These are phyloP conservation scores for Trichogramma pretiosum DNA, from an alignment of 1,140 invertebrate species.

Conservation along the genomic window DNA sequence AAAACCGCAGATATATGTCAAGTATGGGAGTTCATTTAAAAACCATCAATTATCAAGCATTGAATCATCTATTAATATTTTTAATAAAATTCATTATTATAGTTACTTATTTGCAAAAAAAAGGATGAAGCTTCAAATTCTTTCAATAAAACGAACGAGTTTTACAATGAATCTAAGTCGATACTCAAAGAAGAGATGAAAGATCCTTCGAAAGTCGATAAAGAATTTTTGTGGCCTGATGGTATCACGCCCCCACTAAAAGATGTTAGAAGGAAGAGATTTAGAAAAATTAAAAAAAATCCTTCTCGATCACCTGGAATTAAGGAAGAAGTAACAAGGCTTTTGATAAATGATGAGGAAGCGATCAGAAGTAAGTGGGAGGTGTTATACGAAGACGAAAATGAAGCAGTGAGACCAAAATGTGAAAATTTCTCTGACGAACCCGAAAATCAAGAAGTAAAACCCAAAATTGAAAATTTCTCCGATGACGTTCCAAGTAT, in stretches of 20 bases:
- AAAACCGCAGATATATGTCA: constrained; percentile 95
- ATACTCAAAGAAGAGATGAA: constrained; percentile 83
- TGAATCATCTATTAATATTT: constrained; percentile 2
- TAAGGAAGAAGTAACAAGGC: constrained; percentile 89
- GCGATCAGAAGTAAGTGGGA: constrained; percentile 86
- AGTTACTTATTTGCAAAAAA: constrained; percentile 63
- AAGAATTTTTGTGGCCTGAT: constrained; percentile 88
- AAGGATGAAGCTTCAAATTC: constrained; percentile 69
- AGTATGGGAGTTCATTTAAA: too few relatives aligned
- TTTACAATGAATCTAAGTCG: too few relatives aligned
- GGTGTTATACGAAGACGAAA: constrained; percentile 84
- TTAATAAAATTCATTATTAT: too few relatives aligned
- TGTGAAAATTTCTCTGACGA: too few relatives aligned
- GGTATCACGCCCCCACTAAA: constrained; percentile 90
- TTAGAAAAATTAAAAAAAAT: constrained; percentile 93
- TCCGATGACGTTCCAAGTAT: too few relatives aligned
- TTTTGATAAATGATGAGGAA: constrained; percentile 87
- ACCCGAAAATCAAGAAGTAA: too few relatives aligned
- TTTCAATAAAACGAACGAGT: constrained; percentile 70
- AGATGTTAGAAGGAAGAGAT: constrained; percentile 86
- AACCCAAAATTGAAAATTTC: too few relatives aligned
- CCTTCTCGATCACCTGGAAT: constrained; percentile 95
- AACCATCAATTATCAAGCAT: too few relatives aligned
- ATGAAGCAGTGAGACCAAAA: constrained; percentile 53
- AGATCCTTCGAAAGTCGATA: constrained; percentile 85